These are phyloP conservation scores for Lasioglossum leucozonium DNA, from an alignment of 2,888 invertebrate species.

Conservation along the genomic window DNA sequence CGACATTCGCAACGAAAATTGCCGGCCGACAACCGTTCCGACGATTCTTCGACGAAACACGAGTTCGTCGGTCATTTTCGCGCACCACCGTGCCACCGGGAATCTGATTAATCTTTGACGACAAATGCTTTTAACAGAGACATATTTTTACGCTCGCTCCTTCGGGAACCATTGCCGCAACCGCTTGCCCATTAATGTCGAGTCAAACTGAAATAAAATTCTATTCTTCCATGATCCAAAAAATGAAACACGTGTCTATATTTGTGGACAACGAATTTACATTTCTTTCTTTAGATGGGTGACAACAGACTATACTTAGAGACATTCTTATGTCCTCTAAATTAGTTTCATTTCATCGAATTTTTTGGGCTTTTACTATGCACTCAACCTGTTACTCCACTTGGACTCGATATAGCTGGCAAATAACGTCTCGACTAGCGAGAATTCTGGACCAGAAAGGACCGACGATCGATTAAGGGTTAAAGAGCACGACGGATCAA, in stretches of 20 bases:
- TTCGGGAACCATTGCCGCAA: background rate
- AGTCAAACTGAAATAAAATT: background rate
- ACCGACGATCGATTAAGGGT: background rate
- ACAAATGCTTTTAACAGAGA: background rate
- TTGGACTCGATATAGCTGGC: too few species aligned
- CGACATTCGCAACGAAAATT: background rate
- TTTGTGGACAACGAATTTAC: too few species aligned
- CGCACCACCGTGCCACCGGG: background rate
- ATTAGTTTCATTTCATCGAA: background rate
- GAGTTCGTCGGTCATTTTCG: background rate
- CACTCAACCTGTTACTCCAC: background rate
- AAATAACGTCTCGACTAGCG: too few species aligned
- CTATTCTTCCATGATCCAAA: too few species aligned
- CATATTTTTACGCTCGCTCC: background rate
- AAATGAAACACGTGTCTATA: too few species aligned
- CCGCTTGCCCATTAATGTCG: background rate
- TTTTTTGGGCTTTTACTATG: background rate
- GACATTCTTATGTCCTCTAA: too few species aligned
- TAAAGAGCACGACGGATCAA: background rate
- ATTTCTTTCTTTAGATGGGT: too few species aligned
- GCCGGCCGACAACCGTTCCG: background rate
- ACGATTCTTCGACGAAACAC: background rate
- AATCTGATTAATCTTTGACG: background rate
- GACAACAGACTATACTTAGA: too few species aligned
- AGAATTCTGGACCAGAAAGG: background rate